These are phyloP conservation scores for Zootoca vivipara DNA, from an alignment of 2,113 vertebrate species.

Conservation along the genomic window DNA sequence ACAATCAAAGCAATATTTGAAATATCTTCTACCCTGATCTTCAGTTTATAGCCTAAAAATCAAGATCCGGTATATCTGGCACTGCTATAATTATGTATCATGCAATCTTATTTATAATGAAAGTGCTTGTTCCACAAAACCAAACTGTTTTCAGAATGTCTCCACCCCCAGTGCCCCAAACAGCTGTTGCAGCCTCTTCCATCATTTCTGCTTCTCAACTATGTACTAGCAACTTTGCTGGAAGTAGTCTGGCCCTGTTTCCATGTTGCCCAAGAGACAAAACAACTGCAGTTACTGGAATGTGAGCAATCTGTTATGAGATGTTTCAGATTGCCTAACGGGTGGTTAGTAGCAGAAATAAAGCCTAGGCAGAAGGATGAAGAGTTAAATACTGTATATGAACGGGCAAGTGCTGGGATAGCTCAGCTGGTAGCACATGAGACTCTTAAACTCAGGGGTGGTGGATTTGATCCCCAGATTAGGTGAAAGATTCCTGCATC, in stretches of 20 bases:
- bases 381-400: not conserved
- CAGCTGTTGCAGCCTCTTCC: not conserved
- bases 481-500: no score
- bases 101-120: not conserved
- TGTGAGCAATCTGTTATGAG: not conserved
- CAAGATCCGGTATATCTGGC: not conserved
- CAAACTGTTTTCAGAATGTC: conserved; percentile 20
- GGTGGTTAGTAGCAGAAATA: not conserved
- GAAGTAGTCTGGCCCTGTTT: not conserved
- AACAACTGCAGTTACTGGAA: not conserved
- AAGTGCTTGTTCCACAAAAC: not conserved
- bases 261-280: not conserved
- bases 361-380: not conserved
- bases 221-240: not conserved
- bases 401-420: no score
- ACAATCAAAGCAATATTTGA: not conserved
- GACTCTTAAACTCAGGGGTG: no score
- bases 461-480: no score
- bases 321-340: not conserved
- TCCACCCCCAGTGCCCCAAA: conserved; percentile 16
- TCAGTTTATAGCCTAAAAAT: not conserved
- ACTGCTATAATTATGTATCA: not conserved
- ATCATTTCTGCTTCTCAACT: not conserved
- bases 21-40: no score
- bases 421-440: no score